Evolutionary conservation across 2,797 vertebrate species (phyloP).

Genomic region (Scolopax bukidnonensis): DNA sequence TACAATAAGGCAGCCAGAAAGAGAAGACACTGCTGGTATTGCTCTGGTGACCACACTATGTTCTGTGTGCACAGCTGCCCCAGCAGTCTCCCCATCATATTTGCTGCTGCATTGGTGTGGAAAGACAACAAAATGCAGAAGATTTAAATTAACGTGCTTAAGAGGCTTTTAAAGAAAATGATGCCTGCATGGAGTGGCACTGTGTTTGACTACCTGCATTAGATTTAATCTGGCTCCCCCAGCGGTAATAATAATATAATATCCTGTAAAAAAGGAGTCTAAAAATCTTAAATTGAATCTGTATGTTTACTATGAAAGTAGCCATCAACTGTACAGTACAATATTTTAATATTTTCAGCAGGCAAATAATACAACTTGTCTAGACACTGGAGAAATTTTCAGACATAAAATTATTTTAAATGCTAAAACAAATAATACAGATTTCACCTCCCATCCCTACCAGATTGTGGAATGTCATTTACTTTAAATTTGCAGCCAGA

Average conservation of each 20-base stretch:
- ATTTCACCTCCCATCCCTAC: slow-evolving; percentile 30
- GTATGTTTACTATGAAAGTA: slow-evolving; percentile 54
- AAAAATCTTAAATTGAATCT: slow-evolving; percentile 59
- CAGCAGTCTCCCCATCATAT: not conserved
- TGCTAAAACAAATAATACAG: slow-evolving; percentile 61
- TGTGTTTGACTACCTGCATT: not conserved
- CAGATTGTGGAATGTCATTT: slow-evolving; percentile 72
- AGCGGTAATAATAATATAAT: not conserved
- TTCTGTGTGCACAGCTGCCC: not conserved
- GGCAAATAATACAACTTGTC: slow-evolving; percentile 73
- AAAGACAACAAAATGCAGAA: not conserved
- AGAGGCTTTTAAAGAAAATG: slow-evolving; percentile 19
- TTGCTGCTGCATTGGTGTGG: not conserved
- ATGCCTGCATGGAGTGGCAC: not conserved
- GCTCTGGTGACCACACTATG: not conserved
- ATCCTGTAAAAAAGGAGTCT: not conserved
- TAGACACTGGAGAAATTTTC: slow-evolving; percentile 74
- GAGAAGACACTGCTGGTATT: not conserved
- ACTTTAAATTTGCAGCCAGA: slow-evolving; percentile 75
- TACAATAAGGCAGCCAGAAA: not conserved
- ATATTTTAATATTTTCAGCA: slow-evolving; percentile 74
- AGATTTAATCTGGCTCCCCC: not conserved
- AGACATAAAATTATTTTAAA: slow-evolving; percentile 72
- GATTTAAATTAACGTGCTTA: not conserved
- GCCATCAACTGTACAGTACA: slow-evolving; percentile 5